Evolutionary conservation across 2,888 invertebrate species (phyloP), one percentile per base, ranked within the genome.

Genomic region (Chalcis sispes): DNA sequence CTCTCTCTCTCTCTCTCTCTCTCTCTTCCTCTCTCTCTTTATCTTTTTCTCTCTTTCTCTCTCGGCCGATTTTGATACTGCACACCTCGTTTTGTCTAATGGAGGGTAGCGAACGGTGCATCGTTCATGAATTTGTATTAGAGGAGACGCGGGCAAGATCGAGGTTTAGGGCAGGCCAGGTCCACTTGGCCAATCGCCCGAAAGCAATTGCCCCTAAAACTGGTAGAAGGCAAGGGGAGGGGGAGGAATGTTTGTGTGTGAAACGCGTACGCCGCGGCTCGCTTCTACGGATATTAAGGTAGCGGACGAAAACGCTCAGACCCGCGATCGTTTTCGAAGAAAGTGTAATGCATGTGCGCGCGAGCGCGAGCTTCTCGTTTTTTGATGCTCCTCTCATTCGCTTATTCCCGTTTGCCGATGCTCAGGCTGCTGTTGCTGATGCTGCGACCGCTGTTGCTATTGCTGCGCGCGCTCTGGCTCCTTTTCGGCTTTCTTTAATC

Each of bases 91-190:
- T n/a, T n/a, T n/a, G 83, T 85, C 86, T 87, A 87, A 88, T 88
- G 82, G 86, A 83, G 84, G 85, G 8, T 80, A 83, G 82, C 80
- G 79, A 5, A 7, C 36, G n/a, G 81, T 81, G 80, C 36, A 40
- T 40, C 83, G 82, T 88, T 87, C 87, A 87, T 88, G 87, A 88
- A 88, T 88, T 88, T 87, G 85, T 86, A 88, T 88, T 87, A 86
- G 85, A 85, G 50, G n/a, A n/a, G n/a, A n/a, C n/a, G n/a, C n/a
- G n/a, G n/a, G n/a, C n/a, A n/a, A n/a, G n/a, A n/a, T n/a, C n/a
- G n/a, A n/a, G n/a, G n/a, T n/a, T n/a, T n/a, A n/a, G n/a, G n/a
- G n/a, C n/a, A n/a, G n/a, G n/a, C n/a, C n/a, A n/a, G n/a, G n/a
- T n/a, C n/a, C n/a, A n/a, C n/a, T n/a, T n/a, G n/a, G n/a, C 8